Base-by-base conservation (phyloP, 2,888 invertebrate species). In the Drosophila rellima region DNA sequence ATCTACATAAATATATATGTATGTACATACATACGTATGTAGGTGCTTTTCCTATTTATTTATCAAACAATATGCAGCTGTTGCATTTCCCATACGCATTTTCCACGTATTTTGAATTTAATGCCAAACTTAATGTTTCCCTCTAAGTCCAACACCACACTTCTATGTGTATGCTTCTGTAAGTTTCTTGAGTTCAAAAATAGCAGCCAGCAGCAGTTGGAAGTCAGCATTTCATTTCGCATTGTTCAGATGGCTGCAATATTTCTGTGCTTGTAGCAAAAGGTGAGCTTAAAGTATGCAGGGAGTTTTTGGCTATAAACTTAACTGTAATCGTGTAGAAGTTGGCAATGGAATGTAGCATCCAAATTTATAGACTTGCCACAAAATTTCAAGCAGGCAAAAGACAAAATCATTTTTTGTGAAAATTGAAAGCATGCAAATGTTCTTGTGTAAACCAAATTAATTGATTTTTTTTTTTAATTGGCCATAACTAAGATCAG, bases 31-130 rank as follows among this genome's bases (percentile, higher is more conserved):
- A 31, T 33, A 3, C 44, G 50, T 59, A 33, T 70, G 51, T 59
- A 33, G 64, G 51, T 74, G 63, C 64, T 55, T 63, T 69, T 63
- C 50, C 63, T 72, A 78, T 82, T 80, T 85, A 82, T 83, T 83
- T 83, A 86, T 83, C 85, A 82, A 80, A 80, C 82, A 80, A 67
- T 55, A 67, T 80, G 80, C 83, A 83, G 78, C 86, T 83, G 83
- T 78, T 83, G 83, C 83, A 82, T 69, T 86, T 86, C 86, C 80
- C 86, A 85, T 73, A 82, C 75, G 80, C 78, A 75, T 75, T 82
- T 73, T 67, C 66, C 72, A 74, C 78, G 72, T 77, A 79, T 77
- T 82, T 77, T 70, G 66, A 80, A 75, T 74, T 72, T 72, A 67
- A 74, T 82, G 68, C 66, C 70, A 60, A 74, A 72, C 80, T 70